A percentile compares a stretch with the other conserved stretches of the same genome.
These are phyloP conservation scores for Trogon surrucura DNA, from an alignment of 2,113 vertebrate species.

Conservation along the genomic window DNA sequence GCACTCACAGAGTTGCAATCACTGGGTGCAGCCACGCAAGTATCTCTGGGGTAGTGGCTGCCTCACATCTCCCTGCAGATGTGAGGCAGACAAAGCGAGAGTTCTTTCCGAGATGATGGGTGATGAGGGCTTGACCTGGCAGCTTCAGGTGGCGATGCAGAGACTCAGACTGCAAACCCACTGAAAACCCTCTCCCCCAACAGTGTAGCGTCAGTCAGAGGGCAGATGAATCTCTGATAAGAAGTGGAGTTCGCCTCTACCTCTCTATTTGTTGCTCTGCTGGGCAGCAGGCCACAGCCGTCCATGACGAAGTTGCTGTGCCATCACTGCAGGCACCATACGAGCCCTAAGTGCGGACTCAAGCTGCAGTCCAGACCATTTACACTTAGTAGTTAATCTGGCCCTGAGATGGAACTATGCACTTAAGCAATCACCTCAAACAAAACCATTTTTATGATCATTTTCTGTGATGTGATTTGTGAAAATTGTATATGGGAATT, in stretches of 20 bases:
- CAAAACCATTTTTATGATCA: conserved; percentile 57
- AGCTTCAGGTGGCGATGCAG: neutral
- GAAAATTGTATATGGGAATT: conserved; percentile 47
- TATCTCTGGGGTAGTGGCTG: neutral
- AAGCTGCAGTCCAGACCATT: neutral
- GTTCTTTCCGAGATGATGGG: neutral
- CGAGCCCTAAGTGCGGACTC: neutral
- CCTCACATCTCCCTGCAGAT: neutral
- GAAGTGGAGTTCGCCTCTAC: neutral
- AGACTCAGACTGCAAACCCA: neutral
- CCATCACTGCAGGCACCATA: neutral
- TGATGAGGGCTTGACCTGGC: neutral
- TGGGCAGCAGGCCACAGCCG: neutral
- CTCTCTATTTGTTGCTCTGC: neutral
- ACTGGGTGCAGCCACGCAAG: neutral
- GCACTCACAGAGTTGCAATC: neutral
- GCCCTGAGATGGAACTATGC: neutral
- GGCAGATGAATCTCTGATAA: neutral
- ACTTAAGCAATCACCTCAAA: conserved; percentile 53
- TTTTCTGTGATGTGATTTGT: conserved; percentile 60
- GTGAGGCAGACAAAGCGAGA: neutral
- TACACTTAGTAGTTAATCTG: conserved; percentile 17
- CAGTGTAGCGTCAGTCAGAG: rapidly evolving
- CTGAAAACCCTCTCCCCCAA: neutral
- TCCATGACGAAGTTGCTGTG: neutral